These are phyloP conservation scores for Periphyllus acericola DNA, from an alignment of 2,888 invertebrate species.

Conservation along the genomic window DNA sequence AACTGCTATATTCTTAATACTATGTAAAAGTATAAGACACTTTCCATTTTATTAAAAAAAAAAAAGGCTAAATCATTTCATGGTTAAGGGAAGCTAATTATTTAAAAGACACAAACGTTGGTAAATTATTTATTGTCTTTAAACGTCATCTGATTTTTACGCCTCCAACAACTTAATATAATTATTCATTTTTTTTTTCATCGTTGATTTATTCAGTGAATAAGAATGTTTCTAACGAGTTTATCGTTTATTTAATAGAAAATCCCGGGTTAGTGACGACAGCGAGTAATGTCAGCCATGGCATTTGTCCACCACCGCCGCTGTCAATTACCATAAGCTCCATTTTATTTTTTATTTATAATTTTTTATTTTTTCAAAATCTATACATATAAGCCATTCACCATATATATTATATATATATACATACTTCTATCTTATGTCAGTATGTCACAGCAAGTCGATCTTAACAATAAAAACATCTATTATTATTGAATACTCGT, in stretches of 20 bases:
- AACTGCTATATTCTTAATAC: too few relatives aligned
- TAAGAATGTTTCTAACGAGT: neutral
- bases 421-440: neutral
- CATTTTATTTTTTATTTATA: neutral
- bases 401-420: too few relatives aligned
- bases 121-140: slow-evolving; percentile 3
- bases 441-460: neutral
- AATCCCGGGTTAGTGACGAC: neutral
- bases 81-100: neutral
- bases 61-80: neutral
- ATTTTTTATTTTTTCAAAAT: neutral
- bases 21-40: neutral
- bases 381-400: neutral
- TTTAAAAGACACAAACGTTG: neutral
- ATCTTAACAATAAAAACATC: neutral
- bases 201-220: neutral
- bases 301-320: neutral
- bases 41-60: neutral
- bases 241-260: slow-evolving; percentile 13
- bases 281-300: neutral
- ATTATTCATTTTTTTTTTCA: neutral
- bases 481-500: neutral
- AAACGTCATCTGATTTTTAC: neutral
- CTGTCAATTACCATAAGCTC: neutral
- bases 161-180: neutral